Base-by-base conservation (phyloP, 2,113 vertebrate species). In the Dolichallabes microphthalmus region DNA sequence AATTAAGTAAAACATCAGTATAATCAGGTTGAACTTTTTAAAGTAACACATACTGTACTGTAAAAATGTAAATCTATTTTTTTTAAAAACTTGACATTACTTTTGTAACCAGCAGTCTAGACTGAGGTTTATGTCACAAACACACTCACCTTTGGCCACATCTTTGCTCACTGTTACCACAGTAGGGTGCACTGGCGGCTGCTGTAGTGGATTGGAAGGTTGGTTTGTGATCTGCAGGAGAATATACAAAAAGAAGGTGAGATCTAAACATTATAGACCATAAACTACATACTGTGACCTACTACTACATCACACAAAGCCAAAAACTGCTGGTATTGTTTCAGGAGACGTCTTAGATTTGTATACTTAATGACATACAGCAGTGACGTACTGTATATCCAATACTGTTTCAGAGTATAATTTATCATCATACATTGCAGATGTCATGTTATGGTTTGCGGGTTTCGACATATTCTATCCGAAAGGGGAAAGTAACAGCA, bases 201-300 rank as follows among this genome's bases (percentile, higher is more conserved):
- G 90, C 50, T 89, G 93, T 32, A 95, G 93, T 3, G 95, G 94
- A 2, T 85, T 85, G 19, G 91, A 90, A 8, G 92, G 85, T 19
- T 90, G 90, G n/a, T 90, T 82, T 10, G 91, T 81, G 0, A 90
- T 92, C 93, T 95, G 89, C 68, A 81, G 60, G 55, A 32, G 78
- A 30, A 78, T 27, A 85, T 8, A 85, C 15, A 80, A 1, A 85
- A 6, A 3, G 11, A 71, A 63, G 63, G 27, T 64, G 6, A 84
- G 20, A 14, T 30, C 58, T 83, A 19, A 20, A 60, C 69, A 63
- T 25, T 57, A 12, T 17, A 39, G 1, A 55, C 25, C 14, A 57
- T 60, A 52, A 68, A 27, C 25, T 66, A 27, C 2, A 66, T 45
- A 73, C 66, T 61, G 4, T 66, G 68, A 45, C 0, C 7, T 8